Base-by-base conservation (phyloP, 2,888 invertebrate genomes). In the Hydropsyche betteni region DNA sequence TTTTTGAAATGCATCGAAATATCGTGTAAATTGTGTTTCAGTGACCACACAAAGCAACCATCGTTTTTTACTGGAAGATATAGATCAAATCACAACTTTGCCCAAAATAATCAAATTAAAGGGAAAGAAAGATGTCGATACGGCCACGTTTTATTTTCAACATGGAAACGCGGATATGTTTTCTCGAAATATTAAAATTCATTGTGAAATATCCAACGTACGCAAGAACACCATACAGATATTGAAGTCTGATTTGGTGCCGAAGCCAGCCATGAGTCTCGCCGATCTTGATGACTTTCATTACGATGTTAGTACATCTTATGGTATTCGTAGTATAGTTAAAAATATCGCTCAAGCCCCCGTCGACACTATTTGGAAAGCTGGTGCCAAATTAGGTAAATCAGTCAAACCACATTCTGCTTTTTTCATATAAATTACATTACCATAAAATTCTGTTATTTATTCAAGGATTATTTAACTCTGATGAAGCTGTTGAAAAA, bases 131-230 rank as follows among this genome's bases (percentile, higher is more conserved):
- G 86, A 86, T 0, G 90, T 90, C 82, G 91, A 93, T 80, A 75
- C 73, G n/a, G 92, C 93, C 78, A 92, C 93, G 5, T 94, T 97
- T 82, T 93, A 94, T 82, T 97, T 97, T 85, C 95, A 95, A 83
- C 91, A 93, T 80, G 95, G 94, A 0, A 95, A 96, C 81, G 94
- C 95, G 0, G 93, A 94, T 81, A 90, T 91, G 74, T 92, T 97
- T 81, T 88, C 91, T 58, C 88, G 85, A 53, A 87, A 87, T 77
- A 86, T 91, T 77, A 91, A 90, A 84, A 89, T 90, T 80, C 88
- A 89, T 77, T 84, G 91, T 5, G 90, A 89, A 82, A 90, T 91
- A 80, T 91, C 94, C 0, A 89, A 91, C 76, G 89, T 91, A 76
- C 94, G 95, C 80, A 90, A 90, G 76, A 90, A 91, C 81, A 84